phyloP scores from a whole-genome alignment of 2,797 vertebrate species.

The Sebastes aleutianus region DNA sequence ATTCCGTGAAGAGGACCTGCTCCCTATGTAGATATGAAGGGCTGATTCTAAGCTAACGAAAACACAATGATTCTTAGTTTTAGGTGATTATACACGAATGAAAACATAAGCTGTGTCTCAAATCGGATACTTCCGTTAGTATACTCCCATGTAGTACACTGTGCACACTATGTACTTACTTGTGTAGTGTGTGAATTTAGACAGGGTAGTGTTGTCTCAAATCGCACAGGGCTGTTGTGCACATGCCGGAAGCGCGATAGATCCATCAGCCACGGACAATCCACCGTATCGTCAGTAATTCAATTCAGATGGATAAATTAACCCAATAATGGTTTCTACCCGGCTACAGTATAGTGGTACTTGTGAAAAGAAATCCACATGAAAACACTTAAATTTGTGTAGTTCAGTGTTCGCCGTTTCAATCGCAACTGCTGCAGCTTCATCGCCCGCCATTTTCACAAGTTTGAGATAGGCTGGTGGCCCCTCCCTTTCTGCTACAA shows the following conservation, averaged over 20 bases:
- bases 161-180: no score
- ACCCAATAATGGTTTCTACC: neutral
- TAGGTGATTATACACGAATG: neutral
- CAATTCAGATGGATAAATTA: no score
- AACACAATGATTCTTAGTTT: neutral
- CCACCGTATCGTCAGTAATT: no score
- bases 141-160: no score
- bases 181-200: rapidly evolving
- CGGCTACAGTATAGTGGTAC: no score
- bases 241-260: rapidly evolving
- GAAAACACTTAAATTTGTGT: neutral
- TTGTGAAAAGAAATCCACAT: no score
- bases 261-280: neutral
- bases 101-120: neutral
- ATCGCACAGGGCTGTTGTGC: neutral
- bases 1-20: rapidly evolving
- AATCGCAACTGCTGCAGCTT: neutral
- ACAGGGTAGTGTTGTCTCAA: neutral
- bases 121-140: neutral
- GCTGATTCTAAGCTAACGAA: neutral
- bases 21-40: no score
- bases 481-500: rapidly evolving
- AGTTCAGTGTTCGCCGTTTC: neutral
- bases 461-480: neutral
- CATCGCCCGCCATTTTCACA: neutral